These are phyloP conservation scores for Syrmaticus mikado DNA, from an alignment of 2,113 vertebrate species.

Conservation along the genomic window DNA sequence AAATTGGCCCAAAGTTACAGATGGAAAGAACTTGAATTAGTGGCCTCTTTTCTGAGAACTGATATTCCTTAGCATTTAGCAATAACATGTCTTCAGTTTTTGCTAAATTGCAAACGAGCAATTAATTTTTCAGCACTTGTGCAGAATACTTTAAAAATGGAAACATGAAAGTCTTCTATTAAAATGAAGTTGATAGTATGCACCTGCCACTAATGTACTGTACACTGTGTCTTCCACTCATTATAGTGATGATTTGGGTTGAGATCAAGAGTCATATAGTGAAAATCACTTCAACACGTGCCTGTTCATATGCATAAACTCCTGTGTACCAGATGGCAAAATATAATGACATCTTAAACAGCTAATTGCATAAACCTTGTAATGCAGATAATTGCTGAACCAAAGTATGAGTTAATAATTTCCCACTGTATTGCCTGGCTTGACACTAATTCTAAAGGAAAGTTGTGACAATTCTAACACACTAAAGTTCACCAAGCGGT, in stretches of 20 bases:
- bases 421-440: conserved; percentile 84
- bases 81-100: conserved; percentile 70
- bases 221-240: conserved; percentile 80
- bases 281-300: conserved; percentile 83
- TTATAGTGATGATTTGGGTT: conserved; percentile 83
- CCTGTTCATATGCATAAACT: conserved; percentile 85
- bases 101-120: conserved; percentile 77
- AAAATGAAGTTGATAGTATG: conserved; percentile 82
- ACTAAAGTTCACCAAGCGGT: conserved; percentile 84
- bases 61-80: conserved; percentile 73
- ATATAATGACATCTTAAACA: conserved; percentile 88
- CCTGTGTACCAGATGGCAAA: conserved; percentile 88
- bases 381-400: conserved; percentile 86
- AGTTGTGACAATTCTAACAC: conserved; percentile 85
- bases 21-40: conserved; percentile 56
- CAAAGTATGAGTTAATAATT: conserved; percentile 86
- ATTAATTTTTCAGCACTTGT: conserved; percentile 81
- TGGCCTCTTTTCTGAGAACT: conserved; percentile 46
- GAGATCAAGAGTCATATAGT: conserved; percentile 84
- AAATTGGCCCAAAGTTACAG: conserved; percentile 42
- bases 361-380: conserved; percentile 88
- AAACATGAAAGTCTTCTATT: conserved; percentile 80
- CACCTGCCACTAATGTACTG: conserved; percentile 82
- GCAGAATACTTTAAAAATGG: conserved; percentile 81
- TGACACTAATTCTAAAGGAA: conserved; percentile 86